Base-by-base conservation (phyloP, 2,888 invertebrate genomes). In the Lithosia quadra region DNA sequence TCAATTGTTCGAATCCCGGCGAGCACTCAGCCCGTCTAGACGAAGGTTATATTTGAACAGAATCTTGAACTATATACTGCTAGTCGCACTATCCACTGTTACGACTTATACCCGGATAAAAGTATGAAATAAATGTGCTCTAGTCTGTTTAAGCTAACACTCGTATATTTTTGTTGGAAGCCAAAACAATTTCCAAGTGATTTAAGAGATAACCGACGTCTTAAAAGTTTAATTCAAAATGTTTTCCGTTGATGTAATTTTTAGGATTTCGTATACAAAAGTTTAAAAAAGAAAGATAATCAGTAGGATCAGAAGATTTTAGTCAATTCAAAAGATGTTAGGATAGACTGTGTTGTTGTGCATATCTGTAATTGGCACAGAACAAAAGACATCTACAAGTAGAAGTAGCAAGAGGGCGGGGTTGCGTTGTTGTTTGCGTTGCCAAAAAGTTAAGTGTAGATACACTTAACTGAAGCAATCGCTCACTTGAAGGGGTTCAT, bases 11-110 rank as follows among this genome's bases (percentile, higher is more conserved):
- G 21, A 22, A 11, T 34, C 13, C n/a, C n/a, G 15, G 18, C 43
- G 7, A 58, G 28, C 58, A 58, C 58, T 58, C n/a, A 58, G 58
- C 7, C 8, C 10, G 58, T 58, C 58, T 58, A 58, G 58, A 58
- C 58, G n/a, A 10, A 58, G 18, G n/a, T 9, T 33, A n/a, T 58
- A 28, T 58, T 34, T 58, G 28, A 28, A n/a, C 58, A 58, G 5
- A 28, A n/a, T 13, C 10, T 33, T 34, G n/a, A 13, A 18, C 28
- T 33, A 58, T n/a, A 33, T 58, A 57, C 15, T 15, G 18, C 21
- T 21, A 10, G 28, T 18, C 33, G 33, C 18, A 33, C 55, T 13
- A 24, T 22, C 55, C 9, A 28, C 11, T 28, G n/a, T 49, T 49
- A n/a, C 2, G 49, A n/a, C n/a, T 49, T 49, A n/a, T 49, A 49